phyloP scores from a whole-genome alignment of 2,113 vertebrate species.

The Erythrocercus mccallii region DNA sequence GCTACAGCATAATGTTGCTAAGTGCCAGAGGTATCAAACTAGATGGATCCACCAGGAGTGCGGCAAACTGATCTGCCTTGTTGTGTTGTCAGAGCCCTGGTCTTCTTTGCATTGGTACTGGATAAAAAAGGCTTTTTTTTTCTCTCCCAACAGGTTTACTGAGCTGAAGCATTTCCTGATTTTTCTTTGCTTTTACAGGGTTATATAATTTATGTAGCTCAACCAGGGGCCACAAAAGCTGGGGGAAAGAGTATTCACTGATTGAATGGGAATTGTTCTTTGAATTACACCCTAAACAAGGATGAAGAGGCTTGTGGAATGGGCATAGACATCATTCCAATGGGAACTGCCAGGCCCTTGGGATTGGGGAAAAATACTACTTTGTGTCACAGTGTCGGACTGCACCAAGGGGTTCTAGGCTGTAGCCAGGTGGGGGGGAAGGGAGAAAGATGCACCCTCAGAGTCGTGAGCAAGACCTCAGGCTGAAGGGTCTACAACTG shows the following conservation, averaged over 20 bases:
- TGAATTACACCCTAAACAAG: not conserved
- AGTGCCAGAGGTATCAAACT: not conserved
- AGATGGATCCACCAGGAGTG: not conserved
- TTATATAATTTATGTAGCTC: not conserved
- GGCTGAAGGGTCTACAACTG: accelerated
- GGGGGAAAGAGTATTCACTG: not conserved
- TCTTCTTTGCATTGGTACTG: not conserved
- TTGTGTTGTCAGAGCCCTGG: not conserved
- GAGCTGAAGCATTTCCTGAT: not conserved
- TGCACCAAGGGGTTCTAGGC: not conserved
- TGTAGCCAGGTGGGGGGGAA: accelerated
- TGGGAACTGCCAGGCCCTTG: not conserved
- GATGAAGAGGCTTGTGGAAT: not conserved
- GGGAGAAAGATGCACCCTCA: accelerated
- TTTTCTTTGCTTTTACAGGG: not conserved
- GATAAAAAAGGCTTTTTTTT: not conserved
- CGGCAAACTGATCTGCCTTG: not conserved
- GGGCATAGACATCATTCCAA: accelerated
- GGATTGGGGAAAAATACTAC: accelerated
- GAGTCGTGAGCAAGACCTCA: not conserved
- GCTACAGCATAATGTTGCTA: not conserved
- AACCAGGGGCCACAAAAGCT: not conserved
- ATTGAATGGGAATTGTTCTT: not conserved
- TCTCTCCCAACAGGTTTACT: not conserved
- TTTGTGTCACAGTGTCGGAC: accelerated